phyloP scores from a whole-genome alignment of 2,888 invertebrate species.

The Thera obeliscata region DNA sequence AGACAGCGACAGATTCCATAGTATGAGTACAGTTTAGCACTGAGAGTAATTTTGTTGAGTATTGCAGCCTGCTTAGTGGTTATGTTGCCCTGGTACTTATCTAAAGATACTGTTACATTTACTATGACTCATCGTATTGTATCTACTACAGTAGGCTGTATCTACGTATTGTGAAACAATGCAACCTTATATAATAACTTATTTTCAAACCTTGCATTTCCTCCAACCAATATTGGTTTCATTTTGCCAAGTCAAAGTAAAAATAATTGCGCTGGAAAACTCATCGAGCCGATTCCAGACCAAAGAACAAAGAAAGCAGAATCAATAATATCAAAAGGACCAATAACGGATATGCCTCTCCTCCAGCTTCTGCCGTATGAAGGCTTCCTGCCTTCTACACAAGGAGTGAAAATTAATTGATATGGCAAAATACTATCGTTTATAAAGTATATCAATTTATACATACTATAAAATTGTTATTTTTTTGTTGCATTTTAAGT shows the following conservation, averaged over 20 bases:
- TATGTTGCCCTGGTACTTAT: neutral
- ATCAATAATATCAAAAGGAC: conserved; percentile 34
- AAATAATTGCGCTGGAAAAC: conserved; percentile 33
- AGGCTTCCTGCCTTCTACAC: conserved; percentile 15
- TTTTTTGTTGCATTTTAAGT: no score
- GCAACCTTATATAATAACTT: no score
- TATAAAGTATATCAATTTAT: no score
- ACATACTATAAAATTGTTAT: neutral
- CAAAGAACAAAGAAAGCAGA: conserved; percentile 27
- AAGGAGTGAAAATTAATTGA: conserved; percentile 5
- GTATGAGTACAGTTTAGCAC: neutral
- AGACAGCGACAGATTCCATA: conserved; percentile 23
- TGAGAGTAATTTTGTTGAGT: neutral
- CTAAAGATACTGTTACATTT: no score
- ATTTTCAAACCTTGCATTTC: neutral
- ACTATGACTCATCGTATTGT: no score
- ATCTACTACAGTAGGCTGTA: no score
- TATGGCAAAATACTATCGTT: conserved; percentile 4
- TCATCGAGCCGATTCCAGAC: conserved; percentile 18
- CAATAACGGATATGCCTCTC: conserved; percentile 35
- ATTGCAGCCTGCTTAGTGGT: neutral
- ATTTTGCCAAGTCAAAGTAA: conserved; percentile 21
- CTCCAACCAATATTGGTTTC: conserved; percentile 22
- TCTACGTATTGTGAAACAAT: no score
- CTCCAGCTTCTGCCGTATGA: conserved; percentile 23